Evolutionary conservation across 2,888 invertebrate genomes (phyloP).

Genomic region (Anthophora plumipes): DNA sequence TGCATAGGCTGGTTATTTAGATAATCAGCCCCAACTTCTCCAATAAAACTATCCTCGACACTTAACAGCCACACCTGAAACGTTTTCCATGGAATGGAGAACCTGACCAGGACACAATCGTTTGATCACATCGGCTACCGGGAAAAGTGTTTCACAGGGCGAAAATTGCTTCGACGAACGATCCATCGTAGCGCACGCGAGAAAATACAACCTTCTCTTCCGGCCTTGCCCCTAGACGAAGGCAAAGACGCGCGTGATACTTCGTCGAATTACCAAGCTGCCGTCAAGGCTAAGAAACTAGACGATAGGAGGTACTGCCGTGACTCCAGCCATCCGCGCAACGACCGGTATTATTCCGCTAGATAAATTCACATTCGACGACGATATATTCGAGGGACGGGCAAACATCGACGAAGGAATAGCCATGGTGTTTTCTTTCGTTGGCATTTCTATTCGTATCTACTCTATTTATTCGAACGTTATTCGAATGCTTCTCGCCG

Average conservation of each 20-base stretch:
- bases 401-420: slow-evolving; percentile 38
- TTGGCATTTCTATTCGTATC: slow-evolving; percentile 5
- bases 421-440: slow-evolving; percentile 22
- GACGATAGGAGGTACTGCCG: not conserved
- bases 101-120: not conserved
- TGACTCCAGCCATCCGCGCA: slow-evolving; percentile 47
- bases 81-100: not conserved
- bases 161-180: slow-evolving; percentile 10
- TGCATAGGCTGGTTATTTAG: too few species aligned
- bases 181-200: not conserved
- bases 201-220: slow-evolving; percentile 3
- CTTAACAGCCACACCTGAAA: not conserved
- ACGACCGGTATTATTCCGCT: slow-evolving; percentile 51
- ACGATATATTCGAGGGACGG: slow-evolving; percentile 34
- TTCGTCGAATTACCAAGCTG: slow-evolving; percentile 46
- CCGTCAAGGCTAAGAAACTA: slow-evolving; percentile 41
- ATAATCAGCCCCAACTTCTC: not conserved
- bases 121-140: not conserved
- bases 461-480: not conserved
- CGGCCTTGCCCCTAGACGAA: not conserved
- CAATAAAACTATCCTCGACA: not conserved
- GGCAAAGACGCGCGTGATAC: not conserved
- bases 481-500: not conserved
- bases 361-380: slow-evolving; percentile 50
- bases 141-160: not conserved